Evolutionary conservation across 2,888 invertebrate genomes (phyloP), one percentile per base, ranked within the genome.

Genomic region (Hypomecis punctinalis): DNA sequence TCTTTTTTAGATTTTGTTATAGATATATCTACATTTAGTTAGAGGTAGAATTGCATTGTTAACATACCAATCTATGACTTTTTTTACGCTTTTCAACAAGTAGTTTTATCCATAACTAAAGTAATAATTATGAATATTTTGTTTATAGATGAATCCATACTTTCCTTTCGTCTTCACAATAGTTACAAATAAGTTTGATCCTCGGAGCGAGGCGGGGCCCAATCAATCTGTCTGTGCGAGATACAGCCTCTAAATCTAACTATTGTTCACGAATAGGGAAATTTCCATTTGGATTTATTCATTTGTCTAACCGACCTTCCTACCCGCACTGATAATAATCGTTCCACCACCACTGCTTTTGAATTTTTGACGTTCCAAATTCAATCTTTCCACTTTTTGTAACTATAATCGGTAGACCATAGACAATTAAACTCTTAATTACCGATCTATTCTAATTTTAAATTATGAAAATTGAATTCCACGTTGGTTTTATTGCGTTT

Each of bases 201-300:
- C 91, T 86, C 80, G 83, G 65, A 81, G 78, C 83, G 76, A 82
- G 80, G 80, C 85, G 85, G 85, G 85, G 79, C 87, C 91, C 91
- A 91, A 93, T 93, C 92, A 93, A 93, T 93, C 92, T 91, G 92
- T 90, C 91, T 90, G 88, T 86, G 83, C 79, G 89, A 91, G 92
- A 93, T 93, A 92, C 89, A 88, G 88, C 90, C 86, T 89, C 91
- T 87, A 90, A 90, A 90, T 91, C 91, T 90, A 91, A 91, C 91
- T 90, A 93, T 93, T 93, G 92, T 93, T 91, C 91, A 83, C 84
- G 86, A 89, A 90, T 91, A 89, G 89, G 84, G 90, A 91, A 90
- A 91, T 91, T 92, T 91, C 91, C 89, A 91, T 92, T 92, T 86
- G 90, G 88, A 93, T 92, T 92, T 92, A 91, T 93, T 92, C 92